Base-by-base conservation (phyloP, 2,797 vertebrate species). In the Harpagifer antarcticus region DNA sequence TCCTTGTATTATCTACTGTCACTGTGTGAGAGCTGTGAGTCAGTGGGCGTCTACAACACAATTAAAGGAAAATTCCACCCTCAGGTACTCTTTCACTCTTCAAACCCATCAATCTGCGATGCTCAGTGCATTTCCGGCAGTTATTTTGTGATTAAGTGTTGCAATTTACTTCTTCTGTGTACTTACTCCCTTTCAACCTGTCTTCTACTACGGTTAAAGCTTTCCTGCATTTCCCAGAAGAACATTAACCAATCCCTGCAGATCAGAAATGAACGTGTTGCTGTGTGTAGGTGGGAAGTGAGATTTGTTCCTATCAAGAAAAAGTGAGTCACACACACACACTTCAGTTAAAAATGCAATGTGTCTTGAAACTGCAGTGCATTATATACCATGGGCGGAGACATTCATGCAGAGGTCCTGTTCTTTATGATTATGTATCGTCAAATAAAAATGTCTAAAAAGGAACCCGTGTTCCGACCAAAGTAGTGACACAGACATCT, bases 61-160 rank as follows among this genome's bases (percentile, higher is more conserved):
- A 79, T 81, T 78, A 76, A 78, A 81, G 72, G 64, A 86, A 83
- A 82, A 77, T 82, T 86, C 79, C 79, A 79, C 82, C 89, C 79
- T 82, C 62, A 65, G 77, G 68, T 81, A 33, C 74, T 53, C 44
- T 73, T 72, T 77, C 43, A 20, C 66, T 56, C 78, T 73, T 31
- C 63, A 45, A 76, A 59, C 49, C 53, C 78, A 84, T 86, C 84
- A 82, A 84, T 83, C 84, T 79, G 76, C 12, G 59, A 81, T 42
- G 64, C 67, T 60, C 58, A 5, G 45, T 23, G 20, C 65, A 73
- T 71, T 72, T 67, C 27, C 56, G 57, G 71, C 68, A 74, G 65
- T 86, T 84, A 87, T 80, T 87, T 64, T 69, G 75, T 83, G 83
- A 91, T 88, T 83, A 90, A 86, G 72, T 58, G 78, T 72, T 55